Evolutionary conservation across 2,113 vertebrate species (phyloP), one percentile per base, ranked within the genome.

Genomic region (Brachyhypopomus gauderio): DNA sequence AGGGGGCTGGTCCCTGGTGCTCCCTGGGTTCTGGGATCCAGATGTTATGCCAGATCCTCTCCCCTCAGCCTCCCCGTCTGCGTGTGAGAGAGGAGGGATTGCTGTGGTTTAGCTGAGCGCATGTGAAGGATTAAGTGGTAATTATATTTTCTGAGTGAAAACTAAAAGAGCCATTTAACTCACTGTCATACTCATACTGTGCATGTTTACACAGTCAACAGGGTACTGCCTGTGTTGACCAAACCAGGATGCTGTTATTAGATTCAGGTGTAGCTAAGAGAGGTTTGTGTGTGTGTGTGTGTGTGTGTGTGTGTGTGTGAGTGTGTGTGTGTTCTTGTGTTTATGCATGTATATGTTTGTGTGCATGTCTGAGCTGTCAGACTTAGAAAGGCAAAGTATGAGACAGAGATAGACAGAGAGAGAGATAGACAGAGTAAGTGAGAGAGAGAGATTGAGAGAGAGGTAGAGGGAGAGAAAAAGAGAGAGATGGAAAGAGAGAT

Each of bases 121-220:
- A 45, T 12, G 34, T 30, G 7, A 22, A 38, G 36, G 27, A 7
- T 66, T 8, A 56, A 74, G 64, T 22, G 25, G n/a, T 2, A 1
- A 19, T 52, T 36, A 30, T 14, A 30, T 72, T 72, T 22, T 79
- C 45, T 25, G 22, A 36, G 71, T 74, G 58, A 30, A 69, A 62
- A 63, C 36, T 55, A 5, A 67, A n/a, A 12, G 22, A 23, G 64
- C 64, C 5, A 8, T 11, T 22, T 41, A 38, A 70, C 64, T 67
- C 64, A 76, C 55, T 41, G 52, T 70, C 36, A 55, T 60, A 38
- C 64, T 58, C 69, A 36, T n/a, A 34, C 56, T 60, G 55, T 22
- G 41, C 71, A 52, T 85, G 72, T 85, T 83, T 83, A 85, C 70
- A 62, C 27, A 72, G 74, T 77, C 76, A 79, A 76, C 83, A 84